Evolutionary conservation across 2,888 invertebrate genomes (phyloP).

Genomic region (Lithodes maja): DNA sequence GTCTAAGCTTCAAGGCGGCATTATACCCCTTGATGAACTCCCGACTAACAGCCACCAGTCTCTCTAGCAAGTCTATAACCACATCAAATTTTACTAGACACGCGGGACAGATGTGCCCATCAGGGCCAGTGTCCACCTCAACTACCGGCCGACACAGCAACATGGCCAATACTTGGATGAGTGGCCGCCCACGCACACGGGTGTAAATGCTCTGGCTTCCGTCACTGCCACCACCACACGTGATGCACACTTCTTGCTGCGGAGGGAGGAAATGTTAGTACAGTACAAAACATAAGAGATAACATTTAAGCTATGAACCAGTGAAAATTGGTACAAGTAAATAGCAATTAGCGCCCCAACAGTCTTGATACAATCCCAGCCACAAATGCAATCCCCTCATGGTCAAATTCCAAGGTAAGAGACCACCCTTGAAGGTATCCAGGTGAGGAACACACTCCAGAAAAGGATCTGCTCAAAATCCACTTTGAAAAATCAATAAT

Average conservation of each 20-base stretch:
- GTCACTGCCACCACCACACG: slow-evolving; percentile 1
- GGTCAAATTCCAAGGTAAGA: too few relatives aligned
- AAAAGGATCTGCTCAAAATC: too few relatives aligned
- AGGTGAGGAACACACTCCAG: too few relatives aligned
- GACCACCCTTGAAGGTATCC: too few relatives aligned
- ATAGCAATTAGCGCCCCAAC: too few relatives aligned
- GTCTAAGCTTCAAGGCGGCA: neutral
- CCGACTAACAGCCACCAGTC: neutral
- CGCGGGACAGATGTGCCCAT: neutral
- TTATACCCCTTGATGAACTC: neutral
- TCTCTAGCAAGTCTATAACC: slow-evolving; percentile 6
- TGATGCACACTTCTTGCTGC: neutral
- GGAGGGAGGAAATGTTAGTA: neutral
- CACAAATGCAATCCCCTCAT: too few relatives aligned
- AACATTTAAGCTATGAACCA: too few relatives aligned
- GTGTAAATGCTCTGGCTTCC: slow-evolving; percentile 12
- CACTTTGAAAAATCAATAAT: too few relatives aligned
- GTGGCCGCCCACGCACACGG: neutral
- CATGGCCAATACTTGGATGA: slow-evolving; percentile 7
- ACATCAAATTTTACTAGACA: slow-evolving; percentile 2
- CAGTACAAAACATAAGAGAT: neutral
- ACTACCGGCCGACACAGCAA: neutral
- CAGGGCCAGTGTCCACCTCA: slow-evolving; percentile 2
- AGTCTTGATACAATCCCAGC: too few relatives aligned
- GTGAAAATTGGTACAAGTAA: too few relatives aligned